phyloP scores from a whole-genome alignment of 2,113 vertebrate genomes.

The Bufo bufo region DNA sequence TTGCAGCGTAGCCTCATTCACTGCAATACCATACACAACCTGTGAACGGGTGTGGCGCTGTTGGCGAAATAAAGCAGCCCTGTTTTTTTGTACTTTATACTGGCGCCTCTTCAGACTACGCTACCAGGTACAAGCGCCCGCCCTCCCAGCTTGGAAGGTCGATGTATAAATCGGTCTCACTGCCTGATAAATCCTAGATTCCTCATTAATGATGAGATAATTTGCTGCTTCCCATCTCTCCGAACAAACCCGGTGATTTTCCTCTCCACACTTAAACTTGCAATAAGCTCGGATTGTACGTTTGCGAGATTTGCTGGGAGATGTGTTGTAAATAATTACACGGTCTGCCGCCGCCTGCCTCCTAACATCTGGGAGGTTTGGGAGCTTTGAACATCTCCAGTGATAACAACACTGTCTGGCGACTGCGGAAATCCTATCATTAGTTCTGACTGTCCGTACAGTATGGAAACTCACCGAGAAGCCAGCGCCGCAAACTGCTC shows the following conservation, averaged over 20 bases:
- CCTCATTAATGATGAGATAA: background rate
- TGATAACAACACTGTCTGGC: background rate
- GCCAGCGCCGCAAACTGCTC: background rate
- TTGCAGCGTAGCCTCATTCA: too few relatives aligned
- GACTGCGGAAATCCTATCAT: background rate
- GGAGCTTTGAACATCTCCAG: background rate
- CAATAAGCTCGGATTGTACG: slow-evolving; percentile 7
- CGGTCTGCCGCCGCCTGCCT: background rate
- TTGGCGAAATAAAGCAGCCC: too few relatives aligned
- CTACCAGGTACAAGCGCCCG: background rate
- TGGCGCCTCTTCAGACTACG: too few relatives aligned
- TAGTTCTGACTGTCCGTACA: background rate
- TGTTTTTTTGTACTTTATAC: too few relatives aligned
- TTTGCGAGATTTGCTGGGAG: background rate
- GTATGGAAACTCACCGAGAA: background rate
- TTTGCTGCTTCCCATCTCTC: background rate
- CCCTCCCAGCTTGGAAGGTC: background rate
- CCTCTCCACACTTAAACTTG: slow-evolving; percentile 12
- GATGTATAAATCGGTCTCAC: background rate
- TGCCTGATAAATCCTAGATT: background rate
- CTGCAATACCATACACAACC: too few relatives aligned
- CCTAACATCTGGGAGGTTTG: background rate
- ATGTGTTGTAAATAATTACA: slow-evolving; percentile 17
- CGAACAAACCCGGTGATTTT: slow-evolving; percentile 29
- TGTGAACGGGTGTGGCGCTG: too few relatives aligned